phyloP scores from a whole-genome alignment of 2,113 vertebrate genomes.

The Leuciscus idus region DNA sequence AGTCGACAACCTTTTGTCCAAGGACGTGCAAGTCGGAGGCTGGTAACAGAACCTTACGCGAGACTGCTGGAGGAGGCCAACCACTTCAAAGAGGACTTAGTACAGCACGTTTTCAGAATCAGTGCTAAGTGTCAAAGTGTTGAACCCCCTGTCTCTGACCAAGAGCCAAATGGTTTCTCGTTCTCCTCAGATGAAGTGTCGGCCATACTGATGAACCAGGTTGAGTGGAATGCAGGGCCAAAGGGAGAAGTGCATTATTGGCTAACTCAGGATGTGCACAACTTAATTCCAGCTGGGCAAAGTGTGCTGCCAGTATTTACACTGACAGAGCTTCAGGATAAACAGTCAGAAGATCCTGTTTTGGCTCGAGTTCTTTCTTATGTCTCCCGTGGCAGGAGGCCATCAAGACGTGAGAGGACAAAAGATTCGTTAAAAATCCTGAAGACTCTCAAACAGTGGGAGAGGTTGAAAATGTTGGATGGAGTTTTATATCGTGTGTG shows the following conservation, averaged over 20 bases:
- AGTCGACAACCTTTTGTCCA: conserved; percentile 2
- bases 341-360: no score
- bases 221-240: background rate
- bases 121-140: background rate
- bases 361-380: no score
- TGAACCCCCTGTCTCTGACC: background rate
- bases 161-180: background rate
- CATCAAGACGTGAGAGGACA: background rate
- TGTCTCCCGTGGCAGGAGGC: no score
- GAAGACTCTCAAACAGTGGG: background rate
- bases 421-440: background rate
- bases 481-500: background rate
- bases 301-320: no score
- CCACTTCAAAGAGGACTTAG: no score
- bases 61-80: background rate
- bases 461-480: background rate
- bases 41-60: background rate
- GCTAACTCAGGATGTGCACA: no score
- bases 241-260: no score
- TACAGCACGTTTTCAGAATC: background rate
- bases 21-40: background rate
- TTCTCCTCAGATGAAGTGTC: background rate
- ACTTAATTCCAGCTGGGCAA: no score
- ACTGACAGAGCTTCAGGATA: no score
- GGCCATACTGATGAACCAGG: background rate